Evolutionary conservation across 2,888 invertebrate genomes (phyloP).

Genomic region (Protonemura montana): DNA sequence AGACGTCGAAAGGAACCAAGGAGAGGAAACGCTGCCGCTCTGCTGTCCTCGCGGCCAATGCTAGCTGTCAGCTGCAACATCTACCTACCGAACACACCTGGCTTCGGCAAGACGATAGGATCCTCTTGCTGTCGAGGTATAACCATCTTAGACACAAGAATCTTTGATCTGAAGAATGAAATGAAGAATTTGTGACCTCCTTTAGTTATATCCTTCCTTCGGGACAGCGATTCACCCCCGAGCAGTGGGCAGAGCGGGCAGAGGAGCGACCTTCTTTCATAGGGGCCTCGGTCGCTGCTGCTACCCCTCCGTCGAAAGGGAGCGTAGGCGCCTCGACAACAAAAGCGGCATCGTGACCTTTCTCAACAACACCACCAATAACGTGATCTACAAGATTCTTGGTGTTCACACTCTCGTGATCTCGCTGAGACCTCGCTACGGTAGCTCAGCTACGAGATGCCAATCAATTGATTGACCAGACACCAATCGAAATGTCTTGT

Average conservation of each 20-base stretch:
- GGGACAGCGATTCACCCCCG: constrained; percentile 25
- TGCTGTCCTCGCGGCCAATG: constrained; percentile 7
- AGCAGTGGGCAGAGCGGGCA: too few relatives aligned
- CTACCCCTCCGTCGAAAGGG: neutral
- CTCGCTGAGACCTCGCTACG: neutral
- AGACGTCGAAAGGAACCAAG: constrained; percentile 26
- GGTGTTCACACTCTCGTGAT: neutral
- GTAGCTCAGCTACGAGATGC: neutral
- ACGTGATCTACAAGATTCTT: neutral
- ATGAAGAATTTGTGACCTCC: constrained; percentile 40
- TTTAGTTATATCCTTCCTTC: constrained; percentile 37
- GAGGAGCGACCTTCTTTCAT: constrained; percentile 20
- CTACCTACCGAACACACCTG: constrained; percentile 25
- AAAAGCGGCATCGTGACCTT: neutral
- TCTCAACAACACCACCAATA: constrained; percentile 12
- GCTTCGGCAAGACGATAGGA: constrained; percentile 10
- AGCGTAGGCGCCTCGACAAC: constrained; percentile 1
- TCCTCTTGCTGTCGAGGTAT: neutral
- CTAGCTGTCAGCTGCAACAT: constrained; percentile 35
- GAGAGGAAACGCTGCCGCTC: constrained; percentile 13
- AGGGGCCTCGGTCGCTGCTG: neutral
- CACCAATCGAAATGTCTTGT: neutral
- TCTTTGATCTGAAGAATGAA: constrained; percentile 35
- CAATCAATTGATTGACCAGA: neutral
- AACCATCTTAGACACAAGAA: constrained; percentile 28